Conservation (phyloP, 2,113 vertebrate species). For the Procavia capensis region DNA sequence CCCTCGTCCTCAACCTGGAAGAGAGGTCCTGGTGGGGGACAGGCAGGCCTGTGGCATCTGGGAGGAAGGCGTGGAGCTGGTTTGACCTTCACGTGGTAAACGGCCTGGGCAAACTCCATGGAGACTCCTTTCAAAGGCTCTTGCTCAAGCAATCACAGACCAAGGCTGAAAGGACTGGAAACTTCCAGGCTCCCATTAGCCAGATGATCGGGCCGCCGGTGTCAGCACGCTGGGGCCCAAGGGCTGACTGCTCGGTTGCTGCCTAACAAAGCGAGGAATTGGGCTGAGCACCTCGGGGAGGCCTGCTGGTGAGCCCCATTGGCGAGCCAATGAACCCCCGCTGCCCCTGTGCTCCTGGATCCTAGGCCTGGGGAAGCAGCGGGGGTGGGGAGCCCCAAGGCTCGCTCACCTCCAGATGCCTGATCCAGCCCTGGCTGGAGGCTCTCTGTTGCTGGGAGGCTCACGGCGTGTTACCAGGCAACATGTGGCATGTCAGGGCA, state of each 20-base stretch:
- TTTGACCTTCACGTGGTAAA: accelerated
- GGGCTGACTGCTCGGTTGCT: not conserved
- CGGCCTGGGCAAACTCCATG: accelerated
- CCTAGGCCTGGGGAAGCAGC: not conserved
- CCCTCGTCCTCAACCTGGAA: not conserved
- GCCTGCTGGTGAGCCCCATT: not conserved
- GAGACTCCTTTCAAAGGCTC: not conserved
- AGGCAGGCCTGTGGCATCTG: accelerated
- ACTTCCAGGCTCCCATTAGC: not conserved
- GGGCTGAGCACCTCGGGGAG: not conserved
- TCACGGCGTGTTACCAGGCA: not conserved
- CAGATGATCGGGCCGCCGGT: not conserved
- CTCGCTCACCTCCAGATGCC: not conserved
- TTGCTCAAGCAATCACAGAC: accelerated
- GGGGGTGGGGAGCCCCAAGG: not conserved
- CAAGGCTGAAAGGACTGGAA: accelerated
- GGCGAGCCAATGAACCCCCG: not conserved
- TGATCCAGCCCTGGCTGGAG: not conserved
- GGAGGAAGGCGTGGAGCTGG: not conserved
- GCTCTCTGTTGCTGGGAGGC: no score
- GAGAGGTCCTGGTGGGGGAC: not conserved
- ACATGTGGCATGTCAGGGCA: not conserved
- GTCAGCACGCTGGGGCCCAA: not conserved
- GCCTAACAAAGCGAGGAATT: not conserved
- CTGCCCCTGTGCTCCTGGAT: not conserved